Evolutionary conservation across 92 coral and sea anemone genomes (phyloP).

Genomic region (Umimayanthus chanpuru): DNA sequence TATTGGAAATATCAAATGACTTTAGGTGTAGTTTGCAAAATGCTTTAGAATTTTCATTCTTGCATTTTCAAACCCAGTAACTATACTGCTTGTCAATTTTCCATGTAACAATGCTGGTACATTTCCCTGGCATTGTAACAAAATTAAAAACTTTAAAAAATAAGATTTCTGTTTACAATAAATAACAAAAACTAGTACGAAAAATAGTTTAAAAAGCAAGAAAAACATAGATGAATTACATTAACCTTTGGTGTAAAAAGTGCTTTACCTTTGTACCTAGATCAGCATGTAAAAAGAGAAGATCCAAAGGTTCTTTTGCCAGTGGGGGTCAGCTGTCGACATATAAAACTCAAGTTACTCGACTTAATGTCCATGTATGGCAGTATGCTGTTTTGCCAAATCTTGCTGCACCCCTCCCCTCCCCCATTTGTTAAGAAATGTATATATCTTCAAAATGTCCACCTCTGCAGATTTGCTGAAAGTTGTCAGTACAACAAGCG

Average conservation of each 20-base stretch:
- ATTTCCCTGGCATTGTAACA: background rate
- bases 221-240: background rate
- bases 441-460: too few relatives aligned
- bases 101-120: background rate
- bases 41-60: too few relatives aligned
- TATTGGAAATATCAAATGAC: too few relatives aligned
- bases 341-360: background rate
- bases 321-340: conserved; percentile 1
- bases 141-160: too few relatives aligned
- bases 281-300: background rate
- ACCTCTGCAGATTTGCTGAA: too few relatives aligned
- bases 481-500: too few relatives aligned
- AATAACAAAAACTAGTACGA: too few relatives aligned
- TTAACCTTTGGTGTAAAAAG: background rate
- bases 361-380: too few relatives aligned
- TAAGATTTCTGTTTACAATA: too few relatives aligned
- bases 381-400: too few relatives aligned
- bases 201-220: background rate
- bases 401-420: background rate
- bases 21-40: too few relatives aligned
- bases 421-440: background rate
- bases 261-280: background rate
- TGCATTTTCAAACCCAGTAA: too few relatives aligned
- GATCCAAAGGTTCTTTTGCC: conserved; percentile 6
- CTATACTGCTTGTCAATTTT: background rate